Percentiles rank a stretch among this genome's conserved stretches.
phyloP scores from a whole-genome alignment of 92 coral and sea anemone species.

The Zoanthus sociatus region DNA sequence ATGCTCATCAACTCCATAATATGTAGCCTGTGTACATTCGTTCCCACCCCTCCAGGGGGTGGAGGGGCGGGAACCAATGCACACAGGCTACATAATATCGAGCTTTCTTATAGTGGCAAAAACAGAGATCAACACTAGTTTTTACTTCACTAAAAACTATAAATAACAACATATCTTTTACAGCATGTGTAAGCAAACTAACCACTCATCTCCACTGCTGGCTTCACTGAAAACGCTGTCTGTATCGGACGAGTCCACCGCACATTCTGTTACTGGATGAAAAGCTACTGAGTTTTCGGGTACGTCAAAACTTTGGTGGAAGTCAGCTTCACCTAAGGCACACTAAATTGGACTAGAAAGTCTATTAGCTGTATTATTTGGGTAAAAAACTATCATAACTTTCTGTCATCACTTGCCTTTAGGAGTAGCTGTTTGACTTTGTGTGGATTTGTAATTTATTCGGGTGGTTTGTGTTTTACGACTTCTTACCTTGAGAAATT shows the following conservation, averaged over 20 bases:
- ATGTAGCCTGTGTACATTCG: too few species aligned
- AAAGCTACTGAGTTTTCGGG: conserved; percentile 8
- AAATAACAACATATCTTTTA: not conserved
- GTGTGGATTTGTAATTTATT: conserved; percentile 36
- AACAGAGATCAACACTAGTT: not conserved
- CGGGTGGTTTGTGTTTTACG: conserved; percentile 36
- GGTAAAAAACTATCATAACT: not conserved
- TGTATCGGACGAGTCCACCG: conserved; percentile 5
- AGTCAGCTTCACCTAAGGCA: conserved; percentile 36
- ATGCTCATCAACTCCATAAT: too few species aligned
- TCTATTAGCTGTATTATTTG: not conserved
- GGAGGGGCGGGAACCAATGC: too few species aligned
- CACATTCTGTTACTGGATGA: conserved; percentile 1
- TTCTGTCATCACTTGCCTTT: conserved; percentile 51
- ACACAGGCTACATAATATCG: too few species aligned
- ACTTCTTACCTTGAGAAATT: conserved; percentile 43
- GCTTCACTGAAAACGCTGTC: conserved; percentile 24
- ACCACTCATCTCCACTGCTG: conserved; percentile 25
- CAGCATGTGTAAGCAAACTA: not conserved
- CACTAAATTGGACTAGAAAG: conserved; percentile 54
- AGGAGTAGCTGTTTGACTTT: conserved; percentile 50
- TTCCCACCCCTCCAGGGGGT: too few species aligned
- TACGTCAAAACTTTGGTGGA: conserved; percentile 35
- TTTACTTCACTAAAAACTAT: not conserved
- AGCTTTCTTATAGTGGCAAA: not conserved